Evolutionary conservation across 2,797 vertebrate genomes (phyloP), one percentile per base, ranked within the genome.

Genomic region (Malurus leucopterus): DNA sequence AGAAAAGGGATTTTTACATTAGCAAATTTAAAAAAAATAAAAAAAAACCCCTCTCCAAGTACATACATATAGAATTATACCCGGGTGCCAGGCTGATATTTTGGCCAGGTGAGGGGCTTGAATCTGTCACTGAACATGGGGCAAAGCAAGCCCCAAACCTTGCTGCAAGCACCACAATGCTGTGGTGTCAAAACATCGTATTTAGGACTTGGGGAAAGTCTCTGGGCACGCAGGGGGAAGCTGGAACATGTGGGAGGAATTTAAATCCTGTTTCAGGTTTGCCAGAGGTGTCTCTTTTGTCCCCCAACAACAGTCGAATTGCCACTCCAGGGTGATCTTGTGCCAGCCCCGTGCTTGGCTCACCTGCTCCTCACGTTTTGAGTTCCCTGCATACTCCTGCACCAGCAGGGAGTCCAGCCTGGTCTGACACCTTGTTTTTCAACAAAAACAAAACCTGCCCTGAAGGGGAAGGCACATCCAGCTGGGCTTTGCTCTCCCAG

Each of bases 121-220:
- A 69, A 72, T 5, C 5, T 53, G 23, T 2, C n/a, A 18, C n/a
- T 63, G 15, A 40, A 5, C 0, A 0, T 26, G 15, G 43, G 21
- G 34, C 55, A 44, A 36, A 11, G 9, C 43, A 47, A 70, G 36
- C 55, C 44, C 49, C 3, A 2, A 23, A 36, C 11, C 23, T 67
- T 6, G 2, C 44, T 51, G 46, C 58, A 57, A 57, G 64, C 38
- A 50, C 27, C 68, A 11, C 20, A 8, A 5, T 13, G 46, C 1
- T 43, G 47, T 47, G 11, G 11, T 20, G 24, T 32, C 67, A 50
- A 71, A 70, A 57, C 3, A 2, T 9, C 9, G 5, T 58, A 21
- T 50, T 24, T 84, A 67, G n/a, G 62, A 19, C 50, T n/a, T n/a
- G 17, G 19, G 46, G 21, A 41, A 58, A 11, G 20, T 36, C 67